Evolutionary conservation across 2,888 invertebrate species (phyloP), one percentile per base, ranked within the genome.

Genomic region (Andrena trimmerana): DNA sequence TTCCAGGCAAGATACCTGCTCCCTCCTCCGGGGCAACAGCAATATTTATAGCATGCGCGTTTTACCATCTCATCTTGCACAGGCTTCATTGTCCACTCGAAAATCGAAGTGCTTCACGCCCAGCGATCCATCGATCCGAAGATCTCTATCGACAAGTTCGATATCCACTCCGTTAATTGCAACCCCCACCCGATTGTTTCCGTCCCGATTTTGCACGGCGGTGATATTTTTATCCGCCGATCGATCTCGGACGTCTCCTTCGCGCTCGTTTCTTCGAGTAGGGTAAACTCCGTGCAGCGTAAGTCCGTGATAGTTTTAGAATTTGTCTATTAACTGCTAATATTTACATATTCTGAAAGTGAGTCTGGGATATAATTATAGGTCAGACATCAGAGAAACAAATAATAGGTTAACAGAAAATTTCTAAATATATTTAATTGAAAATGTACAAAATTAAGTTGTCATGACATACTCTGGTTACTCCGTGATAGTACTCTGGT

Each of bases 121-220:
- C 42, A 13, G 29, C n/a, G 57, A 27, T 36, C 42, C 27, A 20
- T 5, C 69, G 31, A 48, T 60, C 60, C 42, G 29, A 29, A 60
- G 70, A 70, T 60, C 70, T 36, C 10, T 60, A 60, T 60, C 70
- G 10, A 16, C 29, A 54, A 27, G 57, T 70, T 57, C 59, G 29
- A 60, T 60, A 70, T 60, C 70, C 70, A 60, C 70, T 59, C 60
- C 60, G 16, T 70, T 70, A 70, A 70, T 70, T 70, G 60, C 20
- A 48, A 42, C 42, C 70, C 20, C 29, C 42, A 48, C 24, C 29
- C 2, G 60, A 60, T 70, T 60, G 70, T 70, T 70, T 70, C 60
- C 70, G 42, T 13, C 20, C 70, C 27, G 70, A 70, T 60, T 70
- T 70, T 60, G 59, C 70, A 60, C 70, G 70, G 59, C n/a, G 48